phyloP scores from a whole-genome alignment of 2,888 invertebrate species.

The Drosophila monieri region DNA sequence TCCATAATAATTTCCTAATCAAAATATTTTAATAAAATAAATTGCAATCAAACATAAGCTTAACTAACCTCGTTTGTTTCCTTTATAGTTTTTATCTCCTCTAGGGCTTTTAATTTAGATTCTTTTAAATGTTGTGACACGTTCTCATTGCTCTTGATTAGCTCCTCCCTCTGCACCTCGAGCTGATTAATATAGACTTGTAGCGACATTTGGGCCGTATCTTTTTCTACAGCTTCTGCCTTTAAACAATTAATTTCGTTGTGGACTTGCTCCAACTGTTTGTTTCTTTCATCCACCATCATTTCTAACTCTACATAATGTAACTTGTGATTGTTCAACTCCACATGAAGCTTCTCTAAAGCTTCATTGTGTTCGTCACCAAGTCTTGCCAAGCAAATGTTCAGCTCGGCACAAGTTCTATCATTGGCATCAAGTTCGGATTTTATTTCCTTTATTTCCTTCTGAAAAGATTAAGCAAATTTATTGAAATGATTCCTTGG shows the following conservation, averaged over 20 bases:
- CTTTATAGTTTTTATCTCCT: neutral
- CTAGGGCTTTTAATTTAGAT: neutral
- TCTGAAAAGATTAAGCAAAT: neutral
- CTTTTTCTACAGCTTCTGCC: neutral
- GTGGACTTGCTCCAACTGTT: neutral
- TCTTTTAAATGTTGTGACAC: neutral
- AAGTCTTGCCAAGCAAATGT: neutral
- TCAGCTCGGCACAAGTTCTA: neutral
- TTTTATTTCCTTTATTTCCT: neutral
- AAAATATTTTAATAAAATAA: neutral
- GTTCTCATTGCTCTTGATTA: neutral
- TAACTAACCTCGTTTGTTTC: neutral
- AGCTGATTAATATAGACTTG: neutral
- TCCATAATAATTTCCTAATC: neutral
- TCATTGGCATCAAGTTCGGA: neutral
- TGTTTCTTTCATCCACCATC: neutral
- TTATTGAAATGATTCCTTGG: neutral
- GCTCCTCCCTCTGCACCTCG: neutral
- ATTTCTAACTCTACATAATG: neutral
- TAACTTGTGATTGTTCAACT: neutral
- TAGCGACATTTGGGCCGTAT: neutral
- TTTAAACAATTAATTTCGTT: conserved; percentile 1
- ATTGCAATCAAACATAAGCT: neutral
- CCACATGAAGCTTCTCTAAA: neutral
- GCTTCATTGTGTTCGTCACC: neutral